phyloP scores from a whole-genome alignment of 2,888 invertebrate genomes.

The Lumbricus terrestris region DNA sequence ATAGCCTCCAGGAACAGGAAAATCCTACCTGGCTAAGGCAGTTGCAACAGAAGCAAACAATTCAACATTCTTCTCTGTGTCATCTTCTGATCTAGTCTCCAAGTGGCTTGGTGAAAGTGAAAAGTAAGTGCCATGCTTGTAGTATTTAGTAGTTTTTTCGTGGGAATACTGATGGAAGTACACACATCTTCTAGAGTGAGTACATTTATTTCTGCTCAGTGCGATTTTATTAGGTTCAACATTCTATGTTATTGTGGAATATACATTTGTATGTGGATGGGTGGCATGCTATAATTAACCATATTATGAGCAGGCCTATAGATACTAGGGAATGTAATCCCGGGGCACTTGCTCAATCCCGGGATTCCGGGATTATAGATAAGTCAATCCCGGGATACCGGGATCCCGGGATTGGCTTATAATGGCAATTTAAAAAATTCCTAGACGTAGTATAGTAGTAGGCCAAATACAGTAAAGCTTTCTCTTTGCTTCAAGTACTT shows the following conservation, averaged over 20 bases:
- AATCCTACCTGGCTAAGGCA: constrained; percentile 97
- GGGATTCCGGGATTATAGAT: too few species aligned
- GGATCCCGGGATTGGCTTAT: too few species aligned
- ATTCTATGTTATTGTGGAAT: neutral
- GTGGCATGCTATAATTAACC: neutral
- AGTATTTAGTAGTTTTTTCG: neutral
- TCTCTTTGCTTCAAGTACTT: too few species aligned
- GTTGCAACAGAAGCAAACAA: constrained; percentile 99
- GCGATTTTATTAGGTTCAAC: neutral
- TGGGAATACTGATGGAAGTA: neutral
- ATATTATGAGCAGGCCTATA: too few species aligned
- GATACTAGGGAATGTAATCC: too few species aligned
- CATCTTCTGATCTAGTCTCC: constrained; percentile 95
- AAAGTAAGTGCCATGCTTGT: constrained; percentile 64
- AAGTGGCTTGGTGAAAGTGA: constrained; percentile 99
- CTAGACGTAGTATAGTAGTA: too few species aligned
- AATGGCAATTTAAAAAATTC: too few species aligned
- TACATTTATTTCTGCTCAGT: neutral
- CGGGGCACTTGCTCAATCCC: too few species aligned
- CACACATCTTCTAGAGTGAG: neutral
- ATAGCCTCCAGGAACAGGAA: constrained; percentile 96
- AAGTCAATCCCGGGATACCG: too few species aligned
- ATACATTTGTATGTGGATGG: neutral
- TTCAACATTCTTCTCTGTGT: constrained; percentile 97
- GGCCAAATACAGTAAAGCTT: too few species aligned